phyloP scores from a whole-genome alignment of 35 echinoderm and acorn worm genomes.

The Lytechinus variegatus region DNA sequence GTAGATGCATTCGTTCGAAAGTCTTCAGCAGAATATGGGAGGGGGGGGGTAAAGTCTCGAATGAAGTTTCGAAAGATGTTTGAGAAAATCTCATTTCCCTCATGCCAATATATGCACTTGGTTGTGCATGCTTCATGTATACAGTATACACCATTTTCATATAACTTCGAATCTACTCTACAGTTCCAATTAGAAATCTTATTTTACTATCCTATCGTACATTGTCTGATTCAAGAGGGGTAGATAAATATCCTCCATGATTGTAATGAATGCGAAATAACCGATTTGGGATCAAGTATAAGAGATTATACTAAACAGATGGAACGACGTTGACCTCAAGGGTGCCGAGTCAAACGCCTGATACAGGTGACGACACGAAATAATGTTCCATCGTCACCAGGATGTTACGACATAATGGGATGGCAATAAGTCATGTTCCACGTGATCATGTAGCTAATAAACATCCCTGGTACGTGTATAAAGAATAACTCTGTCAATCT shows the following conservation, averaged over 20 bases:
- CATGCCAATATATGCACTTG: no score
- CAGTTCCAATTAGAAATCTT: no score
- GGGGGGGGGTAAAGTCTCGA: neutral
- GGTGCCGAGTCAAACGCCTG: neutral
- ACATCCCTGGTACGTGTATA: neutral
- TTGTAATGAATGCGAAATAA: no score
- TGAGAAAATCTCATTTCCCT: no score
- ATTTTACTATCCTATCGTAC: no score
- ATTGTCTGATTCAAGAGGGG: no score
- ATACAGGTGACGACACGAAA: neutral
- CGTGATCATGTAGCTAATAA: neutral
- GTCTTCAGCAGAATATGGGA: neutral
- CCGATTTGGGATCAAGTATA: neutral
- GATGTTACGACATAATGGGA: slow-evolving; percentile 3
- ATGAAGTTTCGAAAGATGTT: neutral
- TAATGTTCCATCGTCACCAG: neutral
- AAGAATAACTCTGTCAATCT: neutral
- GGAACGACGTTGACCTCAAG: neutral
- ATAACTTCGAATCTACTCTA: no score
- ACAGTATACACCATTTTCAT: no score
- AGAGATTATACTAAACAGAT: neutral
- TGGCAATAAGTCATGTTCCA: neutral
- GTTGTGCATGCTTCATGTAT: neutral
- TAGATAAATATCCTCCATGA: no score
- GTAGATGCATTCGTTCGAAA: neutral